Percentiles rank a stretch among this genome's conserved stretches.
Evolutionary conservation across 1,140 invertebrate genomes (phyloP).

Genomic region (Calliopsis andreniformis): DNA sequence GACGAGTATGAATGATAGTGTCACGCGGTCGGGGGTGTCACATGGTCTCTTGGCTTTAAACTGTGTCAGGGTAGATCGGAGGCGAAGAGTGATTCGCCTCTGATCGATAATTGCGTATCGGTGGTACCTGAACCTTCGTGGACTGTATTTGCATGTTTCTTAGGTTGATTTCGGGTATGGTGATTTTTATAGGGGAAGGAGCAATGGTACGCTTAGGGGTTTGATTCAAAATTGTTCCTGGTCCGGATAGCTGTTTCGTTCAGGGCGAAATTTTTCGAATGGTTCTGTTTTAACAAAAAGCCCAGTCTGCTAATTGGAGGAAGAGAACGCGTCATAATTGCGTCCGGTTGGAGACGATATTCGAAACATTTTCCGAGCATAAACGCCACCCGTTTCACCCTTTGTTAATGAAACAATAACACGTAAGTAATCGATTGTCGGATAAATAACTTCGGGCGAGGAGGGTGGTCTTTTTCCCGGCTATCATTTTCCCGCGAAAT

Average conservation of each 20-base stretch:
- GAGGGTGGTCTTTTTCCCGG: conserved; percentile 7
- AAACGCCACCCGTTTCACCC: conserved; percentile 5
- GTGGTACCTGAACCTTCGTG: no score
- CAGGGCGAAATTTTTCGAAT: not conserved
- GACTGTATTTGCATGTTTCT: no score
- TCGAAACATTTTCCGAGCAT: conserved; percentile 10
- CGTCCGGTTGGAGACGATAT: not conserved
- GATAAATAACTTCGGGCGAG: conserved; percentile 43
- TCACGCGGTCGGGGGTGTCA: conserved; percentile 62
- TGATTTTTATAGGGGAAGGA: no score
- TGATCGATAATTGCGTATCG: conserved; percentile 38
- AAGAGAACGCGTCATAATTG: conserved; percentile 1
- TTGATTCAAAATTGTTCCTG: not conserved
- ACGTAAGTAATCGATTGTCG: conserved; percentile 43
- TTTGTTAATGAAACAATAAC: conserved; percentile 53
- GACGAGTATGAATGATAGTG: conserved; percentile 66
- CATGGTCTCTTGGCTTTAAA: conserved; percentile 55
- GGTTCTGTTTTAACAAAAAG: not conserved
- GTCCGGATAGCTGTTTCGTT: not conserved
- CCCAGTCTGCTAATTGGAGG: not conserved
- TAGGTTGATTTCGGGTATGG: no score
- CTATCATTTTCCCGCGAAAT: conserved; percentile 33
- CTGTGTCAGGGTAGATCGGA: conserved; percentile 46
- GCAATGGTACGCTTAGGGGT: no score
- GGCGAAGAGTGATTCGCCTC: conserved; percentile 38